Conservation (phyloP, 2,113 vertebrate genomes). For the Hypocryptadius cinnamomeus region DNA sequence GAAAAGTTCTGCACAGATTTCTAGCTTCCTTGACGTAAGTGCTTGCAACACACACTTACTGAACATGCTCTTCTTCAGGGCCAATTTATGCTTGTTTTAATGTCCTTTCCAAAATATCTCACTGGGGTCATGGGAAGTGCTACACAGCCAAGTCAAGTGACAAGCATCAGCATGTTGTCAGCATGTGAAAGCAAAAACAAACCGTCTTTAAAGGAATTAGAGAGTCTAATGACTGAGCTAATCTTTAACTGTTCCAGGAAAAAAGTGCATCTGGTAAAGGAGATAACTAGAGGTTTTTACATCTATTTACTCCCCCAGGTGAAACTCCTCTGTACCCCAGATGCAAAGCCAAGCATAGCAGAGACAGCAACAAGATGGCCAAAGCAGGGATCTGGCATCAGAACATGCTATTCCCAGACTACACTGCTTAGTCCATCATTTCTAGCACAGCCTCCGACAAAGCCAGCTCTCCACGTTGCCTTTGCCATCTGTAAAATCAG, state of each 20-base stretch:
- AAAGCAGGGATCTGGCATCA: neutral
- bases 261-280: neutral
- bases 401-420: neutral
- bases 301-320: neutral
- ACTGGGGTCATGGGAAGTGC: conserved; percentile 59
- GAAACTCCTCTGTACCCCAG: neutral
- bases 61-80: neutral
- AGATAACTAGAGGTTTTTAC: neutral
- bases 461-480: neutral
- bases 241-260: neutral
- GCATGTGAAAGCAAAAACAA: conserved; percentile 12
- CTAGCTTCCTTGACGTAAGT: conserved; percentile 30
- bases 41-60: conserved; percentile 9
- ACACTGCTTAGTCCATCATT: neutral
- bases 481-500: neutral
- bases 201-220: neutral
- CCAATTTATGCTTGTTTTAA: conserved; percentile 21
- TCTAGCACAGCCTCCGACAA: neutral
- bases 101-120: conserved; percentile 30
- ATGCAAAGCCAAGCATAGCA: neutral
- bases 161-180: conserved; percentile 26
- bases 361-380: neutral
- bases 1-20: neutral
- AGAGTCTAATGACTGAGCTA: neutral
- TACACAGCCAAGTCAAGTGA: conserved; percentile 26